These are phyloP conservation scores for Dasypogon diadema DNA, from an alignment of 2,888 invertebrate species.

Conservation along the genomic window DNA sequence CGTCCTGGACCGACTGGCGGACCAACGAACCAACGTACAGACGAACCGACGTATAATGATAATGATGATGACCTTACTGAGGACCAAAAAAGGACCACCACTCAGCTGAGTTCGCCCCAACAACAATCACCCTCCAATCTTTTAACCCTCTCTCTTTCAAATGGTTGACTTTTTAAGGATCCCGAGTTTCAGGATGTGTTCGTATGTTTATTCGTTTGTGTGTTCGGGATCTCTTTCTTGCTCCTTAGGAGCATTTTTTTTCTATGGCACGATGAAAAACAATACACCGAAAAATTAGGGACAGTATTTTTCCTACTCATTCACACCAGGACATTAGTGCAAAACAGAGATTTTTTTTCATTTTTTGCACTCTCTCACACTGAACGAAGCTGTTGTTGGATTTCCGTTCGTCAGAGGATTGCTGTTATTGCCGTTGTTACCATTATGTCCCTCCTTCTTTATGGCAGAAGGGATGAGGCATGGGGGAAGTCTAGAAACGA, in stretches of 20 bases:
- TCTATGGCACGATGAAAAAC: too few relatives aligned
- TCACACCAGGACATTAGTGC: constrained; percentile 20
- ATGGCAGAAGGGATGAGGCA: too few relatives aligned
- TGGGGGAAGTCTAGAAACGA: too few relatives aligned
- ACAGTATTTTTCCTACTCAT: constrained; percentile 24
- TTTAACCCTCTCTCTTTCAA: constrained; percentile 9
- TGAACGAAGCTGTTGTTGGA: neutral
- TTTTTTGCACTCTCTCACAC: neutral
- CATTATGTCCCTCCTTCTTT: constrained; percentile 1
- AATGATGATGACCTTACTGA: neutral
- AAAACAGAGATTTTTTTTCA: too few relatives aligned
- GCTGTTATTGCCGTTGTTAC: too few relatives aligned
- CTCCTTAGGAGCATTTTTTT: constrained; percentile 20
- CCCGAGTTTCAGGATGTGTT: neutral
- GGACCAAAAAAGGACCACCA: neutral
- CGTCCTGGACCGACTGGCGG: too few relatives aligned
- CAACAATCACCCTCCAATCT: neutral
- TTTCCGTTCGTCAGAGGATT: too few relatives aligned
- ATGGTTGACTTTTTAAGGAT: neutral
- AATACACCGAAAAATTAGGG: constrained; percentile 5
- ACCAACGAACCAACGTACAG: neutral
- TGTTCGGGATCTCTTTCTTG: constrained; percentile 26
- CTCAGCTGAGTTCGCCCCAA: too few relatives aligned
- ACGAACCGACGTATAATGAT: constrained; percentile 2
- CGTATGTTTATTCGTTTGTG: neutral